Evolutionary conservation across 2,888 invertebrate species (phyloP), one percentile per base, ranked within the genome.

Genomic region (Ectemnius continuus): DNA sequence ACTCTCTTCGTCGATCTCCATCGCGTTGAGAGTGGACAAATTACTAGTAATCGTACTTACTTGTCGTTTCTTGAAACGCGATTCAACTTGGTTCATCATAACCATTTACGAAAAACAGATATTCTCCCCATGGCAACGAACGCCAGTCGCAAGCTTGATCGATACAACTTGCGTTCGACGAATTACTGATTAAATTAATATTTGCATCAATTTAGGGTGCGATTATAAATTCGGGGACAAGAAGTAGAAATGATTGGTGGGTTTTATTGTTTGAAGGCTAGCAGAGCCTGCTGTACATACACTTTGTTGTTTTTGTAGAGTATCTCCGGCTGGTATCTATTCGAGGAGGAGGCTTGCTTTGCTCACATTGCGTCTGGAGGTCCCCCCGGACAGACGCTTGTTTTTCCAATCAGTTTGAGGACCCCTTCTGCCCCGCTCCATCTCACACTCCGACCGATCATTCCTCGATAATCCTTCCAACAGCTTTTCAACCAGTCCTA

Each of bases 241-340:
- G 23, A 23, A 23, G 3, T 23, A 23, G 23, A 23, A 23, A 23
- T 23, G 23, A 23, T 23, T 23, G 23, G 2, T 23, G 3, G 2
- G 2, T 23, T 23, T 23, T 23, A 23, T 23, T 23, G 3, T 23
- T 23, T 23, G 23, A 23, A 23, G 23, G 3, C 3, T 23, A 23
- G 23, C 23, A 23, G 23, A 23, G 23, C 23, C 23, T 23, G 2
- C 23, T 23, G 23, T 23, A 23, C 23, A 23, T 23, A 23, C 23
- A 59, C 28, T 61, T 72, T 52, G 67, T 71, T 46, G 73, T 77
- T 77, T 36, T 23, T 71, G 63, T 77, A 73, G 73, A 70, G 71
- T 81, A 75, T 82, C 73, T 72, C 57, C 64, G 60, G n/a, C 68
- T 62, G 47, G 72, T 67, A 82, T 82, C 80, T 82, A 78, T 82